These are phyloP conservation scores for Melanostoma mellinum DNA, from an alignment of 2,888 invertebrate species.

Conservation along the genomic window DNA sequence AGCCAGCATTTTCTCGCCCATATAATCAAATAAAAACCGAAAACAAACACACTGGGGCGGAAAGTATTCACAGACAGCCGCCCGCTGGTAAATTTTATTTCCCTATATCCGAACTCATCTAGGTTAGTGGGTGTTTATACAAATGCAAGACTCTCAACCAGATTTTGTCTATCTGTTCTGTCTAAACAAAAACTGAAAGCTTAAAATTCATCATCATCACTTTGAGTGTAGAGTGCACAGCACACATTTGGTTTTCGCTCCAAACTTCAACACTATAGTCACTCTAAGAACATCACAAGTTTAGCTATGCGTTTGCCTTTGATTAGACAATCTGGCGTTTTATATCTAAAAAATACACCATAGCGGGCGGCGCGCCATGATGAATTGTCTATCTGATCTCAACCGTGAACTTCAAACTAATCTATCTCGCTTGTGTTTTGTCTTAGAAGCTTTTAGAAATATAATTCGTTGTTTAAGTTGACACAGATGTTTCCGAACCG, in stretches of 20 bases:
- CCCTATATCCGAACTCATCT: conserved; percentile 6
- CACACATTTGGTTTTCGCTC: conserved; percentile 18
- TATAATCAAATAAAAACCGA: conserved; percentile 14
- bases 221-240: conserved; percentile 5
- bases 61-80: background rate
- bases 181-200: conserved; percentile 8
- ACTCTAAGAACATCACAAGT: conserved; percentile 10
- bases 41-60: background rate
- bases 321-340: conserved; percentile 7
- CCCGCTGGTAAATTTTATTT: conserved; percentile 1
- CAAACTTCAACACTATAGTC: conserved; percentile 38
- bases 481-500: conserved; percentile 32
- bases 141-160: conserved; percentile 16
- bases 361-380: conserved; percentile 8
- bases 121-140: conserved; percentile 48
- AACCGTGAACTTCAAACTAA: conserved; percentile 61
- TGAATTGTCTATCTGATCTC: conserved; percentile 46
- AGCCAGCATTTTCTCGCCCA: background rate
- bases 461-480: conserved; percentile 4
- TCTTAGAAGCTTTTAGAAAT: conserved; percentile 21
- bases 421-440: background rate
- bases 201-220: conserved; percentile 33
- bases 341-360: too few species aligned
- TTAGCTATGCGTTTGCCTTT: background rate
- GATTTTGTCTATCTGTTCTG: conserved; percentile 1